Conservation (phyloP, 2,113 vertebrate genomes). For the Labeo catla region DNA sequence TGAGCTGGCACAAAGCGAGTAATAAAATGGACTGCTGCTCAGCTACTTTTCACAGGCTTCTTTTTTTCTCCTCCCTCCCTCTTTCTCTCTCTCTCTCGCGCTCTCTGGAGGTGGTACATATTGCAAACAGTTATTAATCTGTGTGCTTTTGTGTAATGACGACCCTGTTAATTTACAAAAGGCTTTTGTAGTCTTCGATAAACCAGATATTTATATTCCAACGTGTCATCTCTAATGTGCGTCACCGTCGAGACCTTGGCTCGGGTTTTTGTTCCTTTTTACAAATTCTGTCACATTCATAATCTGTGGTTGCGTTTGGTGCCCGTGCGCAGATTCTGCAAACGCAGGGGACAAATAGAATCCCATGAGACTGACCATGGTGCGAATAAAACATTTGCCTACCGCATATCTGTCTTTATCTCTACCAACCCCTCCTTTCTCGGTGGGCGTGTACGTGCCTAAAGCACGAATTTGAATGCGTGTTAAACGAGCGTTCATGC, state of each 20-base stretch:
- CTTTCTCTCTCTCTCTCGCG: constrained; percentile 3
- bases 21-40: constrained; percentile 48
- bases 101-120: constrained; percentile 1
- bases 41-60: background rate
- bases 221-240: background rate
- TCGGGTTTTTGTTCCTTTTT: constrained; percentile 9
- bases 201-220: background rate
- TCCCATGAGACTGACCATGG: constrained; percentile 32
- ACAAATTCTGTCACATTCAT: constrained; percentile 53
- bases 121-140: constrained; percentile 30
- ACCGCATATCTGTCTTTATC: constrained; percentile 20
- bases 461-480: constrained; percentile 11
- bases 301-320: constrained; percentile 30
- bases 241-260: background rate
- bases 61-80: background rate
- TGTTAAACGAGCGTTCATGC: constrained; percentile 16
- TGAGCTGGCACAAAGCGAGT: constrained; percentile 44
- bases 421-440: background rate
- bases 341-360: constrained; percentile 39
- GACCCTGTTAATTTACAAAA: constrained; percentile 17
- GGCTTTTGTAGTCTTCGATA: background rate
- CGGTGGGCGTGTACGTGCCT: background rate
- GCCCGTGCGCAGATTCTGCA: constrained; percentile 23
- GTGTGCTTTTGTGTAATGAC: constrained; percentile 8
- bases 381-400: constrained; percentile 18